Base-by-base conservation (phyloP, 2,888 invertebrate genomes). In the Odontocolon sp. region DNA sequence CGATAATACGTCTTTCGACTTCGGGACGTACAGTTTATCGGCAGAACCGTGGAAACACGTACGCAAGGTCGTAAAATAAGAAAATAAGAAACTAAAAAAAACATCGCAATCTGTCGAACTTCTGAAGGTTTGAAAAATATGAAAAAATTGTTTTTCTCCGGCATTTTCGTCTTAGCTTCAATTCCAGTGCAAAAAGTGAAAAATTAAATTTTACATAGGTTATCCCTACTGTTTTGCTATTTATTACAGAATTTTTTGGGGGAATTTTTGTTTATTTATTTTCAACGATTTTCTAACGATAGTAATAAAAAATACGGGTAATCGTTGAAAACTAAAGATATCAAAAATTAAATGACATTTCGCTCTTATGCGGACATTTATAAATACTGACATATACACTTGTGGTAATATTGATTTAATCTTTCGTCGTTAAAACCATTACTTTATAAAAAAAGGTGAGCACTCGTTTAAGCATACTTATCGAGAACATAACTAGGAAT, bases 1-100 rank as follows among this genome's bases (percentile, higher is more conserved):
- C 79, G 79, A 77, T 79, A 78, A 77, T 77, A 66, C 76, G 79
- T 79, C 64, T 78, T 76, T 77, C 79, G 77, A 75, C 73, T 45
- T 33, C 52, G 59, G 64, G 72, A 61, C 64, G 74, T 61, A 38
- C 47, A 33, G 21, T 71, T 76, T 71, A 56, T 71, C 71, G 54
- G 23, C 47, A 23, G 28, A 63, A 56, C 42, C 23, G 52, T 38
- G 47, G 26, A 57, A 64, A 45, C 56, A 64, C 69, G 47, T 57
- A 63, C 70, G 73, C 69, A 69, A 63, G 61, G 16, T 70, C 72
- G 64, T 38, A 50, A 77, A 66, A 33, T 36, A 36, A 38, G 23
- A 11, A 66, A 75, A 56, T 54, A 40, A 50, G 56, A 47, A 26
- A 47, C 21, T 26, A 16, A 31, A 28, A 70, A 70, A 69, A 47